Base-by-base conservation (phyloP, 2,113 vertebrate genomes). In the Epinephelus cyanopodus region DNA sequence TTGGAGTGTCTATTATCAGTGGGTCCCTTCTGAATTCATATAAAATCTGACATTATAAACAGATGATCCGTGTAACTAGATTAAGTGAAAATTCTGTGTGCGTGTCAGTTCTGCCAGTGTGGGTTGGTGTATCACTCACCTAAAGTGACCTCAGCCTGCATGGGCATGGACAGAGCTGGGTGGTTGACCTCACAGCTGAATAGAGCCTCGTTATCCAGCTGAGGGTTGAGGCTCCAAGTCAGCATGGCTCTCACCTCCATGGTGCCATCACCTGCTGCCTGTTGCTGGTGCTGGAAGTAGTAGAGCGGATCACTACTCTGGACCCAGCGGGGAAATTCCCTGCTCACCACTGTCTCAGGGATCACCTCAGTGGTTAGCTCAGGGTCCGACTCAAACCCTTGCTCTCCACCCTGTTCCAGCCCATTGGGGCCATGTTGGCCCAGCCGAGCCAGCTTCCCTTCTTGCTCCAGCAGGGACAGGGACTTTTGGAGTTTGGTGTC, bases 161-260 rank as follows among this genome's bases (percentile, higher is more conserved):
- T 99, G 91, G 98, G 96, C 98, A 99, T 98, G 33, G 97, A 97
- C 89, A 99, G 97, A 0, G 98, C 98, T 0, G 97, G 97, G 91
- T 99, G 98, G 89, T 97, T 97, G 90, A 99, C 97, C 94, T 98
- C 97, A 6, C 98, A 99, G 96, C 97, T 98, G 95, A 99, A 99
- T 47, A 98, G 96, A 0, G 98, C 98, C 47, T 98, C 97, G 0
- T 97, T 98, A 95, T 99, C 98, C 3, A 98, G 96, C 86, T 97
- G 97, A 0, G 97, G 98, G 94, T 98, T 98, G 64, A 99, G 95
- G 21, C 96, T 97, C 98, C 98, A 99, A 76, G 97, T 98, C 73
- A 99, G 96, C 82, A 96, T 94, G 79, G 97, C 97, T 0, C 96
- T 94, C 5, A 97, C 97, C 89, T 99, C 97, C 80, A 97, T 93